Evolutionary conservation across 2,888 invertebrate species (phyloP).

Genomic region (Pollenia griseotomentosa): DNA sequence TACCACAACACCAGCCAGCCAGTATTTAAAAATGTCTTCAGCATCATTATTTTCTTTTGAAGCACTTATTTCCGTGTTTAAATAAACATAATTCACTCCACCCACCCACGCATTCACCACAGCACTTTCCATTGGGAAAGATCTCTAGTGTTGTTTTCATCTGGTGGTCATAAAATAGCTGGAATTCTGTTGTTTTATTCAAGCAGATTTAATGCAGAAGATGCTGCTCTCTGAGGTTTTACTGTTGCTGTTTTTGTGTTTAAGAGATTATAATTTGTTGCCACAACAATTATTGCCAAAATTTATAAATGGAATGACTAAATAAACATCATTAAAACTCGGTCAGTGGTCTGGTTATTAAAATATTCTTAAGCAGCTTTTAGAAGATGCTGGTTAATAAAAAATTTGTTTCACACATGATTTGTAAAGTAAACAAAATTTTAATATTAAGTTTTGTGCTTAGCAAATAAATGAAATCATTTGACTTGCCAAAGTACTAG

Average conservation of each 20-base stretch:
- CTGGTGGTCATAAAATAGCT: slow-evolving; percentile 52
- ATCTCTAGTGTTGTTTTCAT: neutral
- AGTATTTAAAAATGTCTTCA: slow-evolving; percentile 19
- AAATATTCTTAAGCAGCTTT: slow-evolving; percentile 17
- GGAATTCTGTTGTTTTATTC: slow-evolving; percentile 31
- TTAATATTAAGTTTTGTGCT: neutral
- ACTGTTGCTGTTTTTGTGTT: neutral
- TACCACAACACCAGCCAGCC: neutral
- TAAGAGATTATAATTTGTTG: slow-evolving; percentile 49
- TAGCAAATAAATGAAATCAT: neutral
- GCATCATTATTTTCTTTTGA: slow-evolving; percentile 11
- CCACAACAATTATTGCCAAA: slow-evolving; percentile 58
- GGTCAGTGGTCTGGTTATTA: slow-evolving; percentile 65
- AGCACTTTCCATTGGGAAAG: neutral
- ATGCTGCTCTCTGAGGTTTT: too few species aligned
- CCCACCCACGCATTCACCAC: neutral
- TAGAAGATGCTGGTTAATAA: neutral
- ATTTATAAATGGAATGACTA: slow-evolving; percentile 56
- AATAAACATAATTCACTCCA: slow-evolving; percentile 35
- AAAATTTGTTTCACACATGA: slow-evolving; percentile 43
- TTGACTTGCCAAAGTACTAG: too few species aligned
- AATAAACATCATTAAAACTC: slow-evolving; percentile 66
- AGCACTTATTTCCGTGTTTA: neutral
- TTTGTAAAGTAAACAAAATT: slow-evolving; percentile 42
- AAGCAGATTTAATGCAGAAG: neutral